These are phyloP conservation scores for Deroplatys truncata DNA, from an alignment of 2,888 invertebrate genomes.

Conservation along the genomic window DNA sequence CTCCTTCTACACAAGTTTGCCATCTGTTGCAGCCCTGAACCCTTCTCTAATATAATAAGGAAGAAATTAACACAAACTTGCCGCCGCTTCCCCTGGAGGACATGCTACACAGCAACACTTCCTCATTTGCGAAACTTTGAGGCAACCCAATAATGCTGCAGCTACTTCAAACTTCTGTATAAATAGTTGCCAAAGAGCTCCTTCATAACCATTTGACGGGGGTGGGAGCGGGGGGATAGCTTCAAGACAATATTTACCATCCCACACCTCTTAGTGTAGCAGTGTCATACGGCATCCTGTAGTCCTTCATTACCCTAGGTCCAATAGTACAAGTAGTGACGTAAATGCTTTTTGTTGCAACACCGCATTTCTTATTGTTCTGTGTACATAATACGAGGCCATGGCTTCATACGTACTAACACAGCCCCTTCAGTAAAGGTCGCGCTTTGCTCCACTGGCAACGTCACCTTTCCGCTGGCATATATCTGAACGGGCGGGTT, in stretches of 20 bases:
- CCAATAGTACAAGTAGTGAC: no score
- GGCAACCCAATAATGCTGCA: slow-evolving; percentile 11
- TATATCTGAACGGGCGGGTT: no score
- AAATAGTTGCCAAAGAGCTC: slow-evolving; percentile 9
- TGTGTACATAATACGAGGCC: no score
- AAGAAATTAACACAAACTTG: neutral
- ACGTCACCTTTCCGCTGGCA: no score
- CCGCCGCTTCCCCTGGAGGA: neutral
- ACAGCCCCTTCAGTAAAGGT: no score
- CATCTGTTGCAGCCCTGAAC: neutral
- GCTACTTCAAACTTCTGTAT: slow-evolving; percentile 5
- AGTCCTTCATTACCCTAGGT: neutral
- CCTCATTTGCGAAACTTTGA: slow-evolving; percentile 12
- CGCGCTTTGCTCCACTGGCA: no score
- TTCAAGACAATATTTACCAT: slow-evolving; percentile 9
- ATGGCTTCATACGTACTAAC: no score
- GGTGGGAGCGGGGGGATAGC: neutral
- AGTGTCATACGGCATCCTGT: neutral
- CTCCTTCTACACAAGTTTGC: neutral
- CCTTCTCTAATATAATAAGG: neutral
- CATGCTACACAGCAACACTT: neutral
- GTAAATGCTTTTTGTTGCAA: no score
- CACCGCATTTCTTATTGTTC: no score
- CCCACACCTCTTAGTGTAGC: neutral
- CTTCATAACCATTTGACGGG: slow-evolving; percentile 12